Conservation (phyloP, 2,888 invertebrate species). For the Megaustenia siamemsis region DNA sequence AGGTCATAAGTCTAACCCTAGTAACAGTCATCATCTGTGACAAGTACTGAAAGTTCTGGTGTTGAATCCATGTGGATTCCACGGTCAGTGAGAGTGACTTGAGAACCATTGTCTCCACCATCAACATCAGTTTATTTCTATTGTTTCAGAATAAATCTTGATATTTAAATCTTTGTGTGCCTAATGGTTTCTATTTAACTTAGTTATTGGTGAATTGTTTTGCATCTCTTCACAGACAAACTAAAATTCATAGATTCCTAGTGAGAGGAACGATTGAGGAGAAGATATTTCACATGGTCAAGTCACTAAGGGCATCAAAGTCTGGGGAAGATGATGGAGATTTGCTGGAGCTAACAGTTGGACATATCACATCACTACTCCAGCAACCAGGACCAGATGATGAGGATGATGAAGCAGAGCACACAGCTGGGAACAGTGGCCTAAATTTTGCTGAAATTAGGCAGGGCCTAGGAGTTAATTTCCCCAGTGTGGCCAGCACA, state of each 20-base stretch:
- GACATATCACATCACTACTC: conserved; percentile 69
- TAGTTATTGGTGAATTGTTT: neutral
- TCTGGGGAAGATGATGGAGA: conserved; percentile 57
- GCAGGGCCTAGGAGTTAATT: neutral
- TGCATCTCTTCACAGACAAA: conserved; percentile 81
- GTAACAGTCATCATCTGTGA: too few relatives aligned
- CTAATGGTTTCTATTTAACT: neutral
- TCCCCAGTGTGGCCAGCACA: neutral
- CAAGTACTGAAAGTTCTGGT: too few relatives aligned
- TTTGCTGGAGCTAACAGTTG: conserved; percentile 67
- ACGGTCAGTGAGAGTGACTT: too few relatives aligned
- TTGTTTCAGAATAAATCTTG: too few relatives aligned
- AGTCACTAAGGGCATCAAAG: conserved; percentile 59
- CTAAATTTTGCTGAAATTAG: neutral
- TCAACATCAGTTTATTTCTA: too few relatives aligned
- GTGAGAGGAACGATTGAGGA: conserved; percentile 87
- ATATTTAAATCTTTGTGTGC: neutral
- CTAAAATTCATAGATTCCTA: conserved; percentile 87
- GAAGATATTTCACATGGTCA: conserved; percentile 81
- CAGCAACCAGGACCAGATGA: conserved; percentile 47
- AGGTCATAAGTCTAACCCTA: too few relatives aligned
- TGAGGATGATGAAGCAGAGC: conserved; percentile 50
- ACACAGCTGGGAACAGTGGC: neutral
- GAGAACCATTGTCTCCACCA: too few relatives aligned
- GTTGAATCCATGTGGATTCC: too few relatives aligned